Evolutionary conservation across 2,797 vertebrate genomes (phyloP), one percentile per base, ranked within the genome.

Genomic region (Oryzias sinensis): DNA sequence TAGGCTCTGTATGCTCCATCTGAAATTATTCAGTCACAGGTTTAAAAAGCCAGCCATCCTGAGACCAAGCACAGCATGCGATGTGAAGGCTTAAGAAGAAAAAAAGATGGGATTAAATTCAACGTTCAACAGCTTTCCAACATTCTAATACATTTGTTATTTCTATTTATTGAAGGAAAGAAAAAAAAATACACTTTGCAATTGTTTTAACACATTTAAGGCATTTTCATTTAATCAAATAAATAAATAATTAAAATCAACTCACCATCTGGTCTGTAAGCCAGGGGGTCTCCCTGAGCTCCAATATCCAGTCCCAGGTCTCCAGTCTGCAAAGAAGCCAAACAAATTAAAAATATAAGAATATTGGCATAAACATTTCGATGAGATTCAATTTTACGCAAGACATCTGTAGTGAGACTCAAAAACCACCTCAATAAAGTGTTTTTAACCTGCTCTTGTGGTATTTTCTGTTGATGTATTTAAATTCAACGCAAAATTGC

Each of bases 271-370:
- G 94, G 93, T 83, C 97, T 95, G 84, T 96, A 99, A 74, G 95
- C 95, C 79, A 99, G 93, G 65, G 97, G 93, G 46, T 99, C 97
- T 84, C 95, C 97, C 88, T 95, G 97, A 82, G 93, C 93, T 59
- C 95, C 94, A 11, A 98, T 95, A 72, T 99, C 97, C 73, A 99
- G 93, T 72, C 96, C 96, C 9, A 99, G 92, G 77, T 99, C 97
- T 41, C 93, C 95, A 61, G 96, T 94, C 97, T 99, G 58, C 4
- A 52, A 76, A 22, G n/a, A 63, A 53, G 47, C 29, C 16, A 59
- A 56, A 53, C 5, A 42, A 24, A n/a, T 5, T 52, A n/a, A 5
- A 59, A 48, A 58, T 22, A 22, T 2, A 52, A n/a, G 33, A 46
- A 60, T 11, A 4, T 13, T 6, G 45, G 45, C 25, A 53, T 33